phyloP scores from a whole-genome alignment of 1,140 invertebrate genomes.

The Pachypsylla venusta region DNA sequence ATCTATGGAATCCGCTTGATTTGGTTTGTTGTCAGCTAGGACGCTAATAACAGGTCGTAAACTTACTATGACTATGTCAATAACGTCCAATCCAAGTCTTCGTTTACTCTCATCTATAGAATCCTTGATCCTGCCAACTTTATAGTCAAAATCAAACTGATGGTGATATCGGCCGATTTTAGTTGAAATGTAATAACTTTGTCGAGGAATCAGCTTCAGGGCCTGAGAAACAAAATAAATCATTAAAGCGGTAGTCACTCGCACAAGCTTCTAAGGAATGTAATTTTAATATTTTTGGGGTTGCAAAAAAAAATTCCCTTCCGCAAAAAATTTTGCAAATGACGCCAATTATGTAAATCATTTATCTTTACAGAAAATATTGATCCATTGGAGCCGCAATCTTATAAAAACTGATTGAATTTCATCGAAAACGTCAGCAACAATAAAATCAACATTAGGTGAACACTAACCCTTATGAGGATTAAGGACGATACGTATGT shows the following conservation, averaged over 20 bases:
- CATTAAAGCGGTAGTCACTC: background rate
- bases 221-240: constrained; percentile 37
- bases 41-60: too few species aligned
- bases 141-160: constrained; percentile 77
- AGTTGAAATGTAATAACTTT: constrained; percentile 80
- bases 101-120: constrained; percentile 66
- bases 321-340: too few species aligned
- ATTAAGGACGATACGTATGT: background rate
- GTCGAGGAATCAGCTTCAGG: constrained; percentile 55
- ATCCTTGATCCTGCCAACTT: constrained; percentile 43
- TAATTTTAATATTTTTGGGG: too few species aligned
- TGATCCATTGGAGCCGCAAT: background rate
- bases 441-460: background rate
- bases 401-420: too few species aligned
- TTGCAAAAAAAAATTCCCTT: too few species aligned
- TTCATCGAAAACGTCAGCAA: background rate
- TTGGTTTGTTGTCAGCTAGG: too few species aligned
- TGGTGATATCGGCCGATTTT: constrained; percentile 73
- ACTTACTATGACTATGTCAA: constrained; percentile 74
- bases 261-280: background rate
- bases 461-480: background rate
- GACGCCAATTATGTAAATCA: too few species aligned
- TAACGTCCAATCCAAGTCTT: constrained; percentile 58
- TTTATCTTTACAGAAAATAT: too few species aligned
- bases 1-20: too few species aligned